Evolutionary conservation across 2,888 invertebrate genomes (phyloP).

Genomic region (Drosophila quinaria): DNA sequence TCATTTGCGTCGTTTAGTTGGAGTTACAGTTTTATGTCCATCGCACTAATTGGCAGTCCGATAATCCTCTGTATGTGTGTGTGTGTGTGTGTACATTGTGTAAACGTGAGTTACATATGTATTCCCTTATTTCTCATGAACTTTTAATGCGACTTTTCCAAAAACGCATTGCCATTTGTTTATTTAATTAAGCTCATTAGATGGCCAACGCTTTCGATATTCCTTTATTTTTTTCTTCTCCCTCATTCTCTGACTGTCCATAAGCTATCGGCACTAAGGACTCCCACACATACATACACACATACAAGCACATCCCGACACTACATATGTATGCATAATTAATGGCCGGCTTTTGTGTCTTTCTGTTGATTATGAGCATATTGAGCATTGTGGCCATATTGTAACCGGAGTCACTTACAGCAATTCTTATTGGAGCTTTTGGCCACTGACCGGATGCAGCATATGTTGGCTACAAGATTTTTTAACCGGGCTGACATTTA

Average conservation of each 20-base stretch:
- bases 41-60: slow-evolving; percentile 36
- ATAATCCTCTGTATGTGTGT: slow-evolving; percentile 22
- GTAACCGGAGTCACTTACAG: slow-evolving; percentile 32
- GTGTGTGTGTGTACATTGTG: slow-evolving; percentile 17
- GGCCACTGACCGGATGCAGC: slow-evolving; percentile 30
- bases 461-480: slow-evolving; percentile 51
- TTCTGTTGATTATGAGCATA: slow-evolving; percentile 62
- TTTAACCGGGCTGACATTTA: slow-evolving; percentile 64
- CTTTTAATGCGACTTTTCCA: slow-evolving; percentile 53
- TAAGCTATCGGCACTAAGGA: slow-evolving; percentile 41
- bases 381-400: slow-evolving; percentile 62
- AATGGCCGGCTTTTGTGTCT: slow-evolving; percentile 60
- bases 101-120: slow-evolving; percentile 24
- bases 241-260: slow-evolving; percentile 37
- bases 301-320: slow-evolving; percentile 32
- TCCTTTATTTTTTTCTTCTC: background rate
- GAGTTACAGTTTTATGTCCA: background rate
- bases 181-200: slow-evolving; percentile 81
- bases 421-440: slow-evolving; percentile 19
- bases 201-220: slow-evolving; percentile 46
- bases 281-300: slow-evolving; percentile 36
- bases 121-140: slow-evolving; percentile 47
- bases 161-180: slow-evolving; percentile 69
- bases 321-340: slow-evolving; percentile 69
- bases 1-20: background rate